Base-by-base conservation (phyloP, 2,797 vertebrate species). In the Falco cherrug region DNA sequence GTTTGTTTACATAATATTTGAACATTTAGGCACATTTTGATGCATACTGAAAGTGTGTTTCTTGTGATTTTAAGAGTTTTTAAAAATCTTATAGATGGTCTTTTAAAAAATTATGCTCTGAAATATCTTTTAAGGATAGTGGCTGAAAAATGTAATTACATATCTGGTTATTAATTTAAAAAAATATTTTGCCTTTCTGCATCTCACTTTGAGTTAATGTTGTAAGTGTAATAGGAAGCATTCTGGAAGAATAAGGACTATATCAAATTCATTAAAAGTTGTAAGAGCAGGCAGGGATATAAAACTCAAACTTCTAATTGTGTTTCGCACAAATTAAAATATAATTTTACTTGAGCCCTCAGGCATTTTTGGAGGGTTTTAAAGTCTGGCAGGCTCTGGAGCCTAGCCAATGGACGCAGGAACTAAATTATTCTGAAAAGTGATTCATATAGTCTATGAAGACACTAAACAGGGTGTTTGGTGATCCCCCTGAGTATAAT, bases 51-150 rank as follows among this genome's bases (percentile, higher is more conserved):
- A 96, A 96, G 87, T 95, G 87, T 94, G 94, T 96, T 75, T 97
- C 95, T 94, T 97, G 87, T 94, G 88, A 92, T 96, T 97, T 97
- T 93, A 96, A 96, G 95, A 90, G 78, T 97, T 95, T 97, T 96
- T 91, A 70, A 96, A 95, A 95, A 95, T 83, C 90, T 84, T 94
- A 85, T 43, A 94, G 75, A 87, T 70, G 53, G 61, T 95, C 92
- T 98, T 97, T 94, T 97, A 95, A 96, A 96, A 89, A 95, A 64
- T 67, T 81, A 83, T 74, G 68, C 81, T 97, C 93, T 96, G 69
- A 95, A 87, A 87, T 95, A 80, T 86, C 81, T 95, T 97, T 94
- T 84, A 73, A 95, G 94, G 94, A 78, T 96, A 93, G 89, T 96
- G 85, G 78, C 70, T 74, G 57, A 89, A 77, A 39, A 86, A 51